Evolutionary conservation across 2,888 invertebrate species (phyloP), one percentile per base, ranked within the genome.

Genomic region (Thumatha senex): DNA sequence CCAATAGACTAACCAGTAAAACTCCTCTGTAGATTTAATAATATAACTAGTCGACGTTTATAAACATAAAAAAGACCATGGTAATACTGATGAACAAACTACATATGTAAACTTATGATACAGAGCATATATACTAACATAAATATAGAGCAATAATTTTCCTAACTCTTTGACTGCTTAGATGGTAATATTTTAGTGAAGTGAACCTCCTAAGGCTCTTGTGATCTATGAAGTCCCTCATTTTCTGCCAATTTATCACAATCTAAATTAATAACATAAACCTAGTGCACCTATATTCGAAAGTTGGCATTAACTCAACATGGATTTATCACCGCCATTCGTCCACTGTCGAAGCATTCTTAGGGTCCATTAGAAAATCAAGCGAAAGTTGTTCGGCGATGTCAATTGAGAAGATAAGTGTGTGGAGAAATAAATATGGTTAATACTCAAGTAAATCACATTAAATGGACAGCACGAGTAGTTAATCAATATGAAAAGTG

Each of bases 171-270:
- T 34, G 67, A 40, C 30, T 45, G 40, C 44, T 55, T 55, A 61
- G 53, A 57, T 58, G 63, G 58, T 65, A 67, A 72, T 78, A 74
- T 75, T 73, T 74, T 69, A 68, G 45, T 52, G 40, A 50, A 56
- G 63, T 66, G 74, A 70, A 67, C 61, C 70, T 56, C 61, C 55
- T 58, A 51, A 7, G 42, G 40, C 45, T 24, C 40, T 30, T 11
- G 72, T 80, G 78, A 79, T 78, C 72, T 77, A 82, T 79, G 74
- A 64, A 61, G 64, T 73, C 61, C 62, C 63, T 59, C 52, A 69
- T 76, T 78, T 69, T 66, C 59, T 67, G 67, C 46, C 58, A 69
- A 80, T 81, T 78, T 79, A 82, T 80, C 72, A 67, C 74, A 67
- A 62, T 58, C 61, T 63, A 70, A 77, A 74, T 72, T 73, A 72